Conservation (phyloP, 2,797 vertebrate genomes). For the Falco concolor region DNA sequence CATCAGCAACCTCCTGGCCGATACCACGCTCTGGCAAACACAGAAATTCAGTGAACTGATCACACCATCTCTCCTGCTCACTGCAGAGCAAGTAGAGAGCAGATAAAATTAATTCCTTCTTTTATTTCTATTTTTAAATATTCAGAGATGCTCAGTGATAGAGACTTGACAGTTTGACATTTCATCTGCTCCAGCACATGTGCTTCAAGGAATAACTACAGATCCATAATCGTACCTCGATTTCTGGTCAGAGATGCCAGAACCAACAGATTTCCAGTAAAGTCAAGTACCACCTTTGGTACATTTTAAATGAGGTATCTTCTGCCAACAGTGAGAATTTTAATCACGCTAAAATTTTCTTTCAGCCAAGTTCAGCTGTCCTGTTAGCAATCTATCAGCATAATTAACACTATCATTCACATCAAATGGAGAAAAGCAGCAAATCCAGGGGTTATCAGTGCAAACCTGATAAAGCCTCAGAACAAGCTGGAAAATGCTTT, state of each 20-base stretch:
- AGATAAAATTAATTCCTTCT: neutral
- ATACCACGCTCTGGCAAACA: neutral
- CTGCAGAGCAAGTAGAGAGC: neutral
- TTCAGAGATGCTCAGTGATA: neutral
- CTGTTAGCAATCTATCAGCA: slow-evolving; percentile 28
- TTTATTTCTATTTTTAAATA: slow-evolving; percentile 47
- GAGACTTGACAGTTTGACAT: slow-evolving; percentile 59
- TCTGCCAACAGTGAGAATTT: slow-evolving; percentile 25
- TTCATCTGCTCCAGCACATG: slow-evolving; percentile 56
- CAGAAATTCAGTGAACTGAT: neutral
- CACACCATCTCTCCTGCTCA: neutral
- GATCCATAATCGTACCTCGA: neutral
- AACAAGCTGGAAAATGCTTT: neutral
- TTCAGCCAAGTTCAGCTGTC: slow-evolving; percentile 39
- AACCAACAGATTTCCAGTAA: slow-evolving; percentile 46
- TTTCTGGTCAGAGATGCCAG: slow-evolving; percentile 57
- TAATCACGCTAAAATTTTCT: neutral
- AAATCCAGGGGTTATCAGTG: slow-evolving; percentile 3
- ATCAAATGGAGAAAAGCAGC: neutral
- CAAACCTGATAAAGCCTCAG: neutral
- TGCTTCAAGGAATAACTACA: neutral
- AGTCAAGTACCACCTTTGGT: slow-evolving; percentile 24
- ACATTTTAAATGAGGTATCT: neutral
- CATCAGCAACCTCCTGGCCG: neutral
- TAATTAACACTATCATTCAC: slow-evolving; percentile 15